Evolutionary conservation across 2,113 vertebrate species (phyloP), one percentile per base, ranked within the genome.

Genomic region (Lota lota): DNA sequence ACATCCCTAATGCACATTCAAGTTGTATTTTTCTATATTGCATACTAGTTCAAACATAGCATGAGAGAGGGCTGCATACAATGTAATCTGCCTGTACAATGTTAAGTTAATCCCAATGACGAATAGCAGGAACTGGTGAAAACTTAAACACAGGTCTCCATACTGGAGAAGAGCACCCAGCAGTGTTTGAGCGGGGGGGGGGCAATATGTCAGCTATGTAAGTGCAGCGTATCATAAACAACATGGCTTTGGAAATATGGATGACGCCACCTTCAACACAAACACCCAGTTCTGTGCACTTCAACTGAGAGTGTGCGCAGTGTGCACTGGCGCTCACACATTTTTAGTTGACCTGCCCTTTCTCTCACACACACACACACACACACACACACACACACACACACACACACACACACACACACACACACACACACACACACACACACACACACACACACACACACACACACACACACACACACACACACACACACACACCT

Each of bases 161-260:
- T n/a, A n/a, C n/a, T n/a, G n/a, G 28, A 33, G 28, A 33, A 6
- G 28, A 33, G 28, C 28, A 33, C 28, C 28, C 28, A 33, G 28
- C 4, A 4, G 2, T 4, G 28, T 33, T 4, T 4, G 28, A 33
- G 66, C 57, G 56, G 14, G 58, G 5, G 14, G 58, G 5, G 24
- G 53, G 33, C 63, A 69, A 84, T 85, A 56, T 66, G 24, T 87
- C 76, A 68, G 58, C 85, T 83, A 76, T 66, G 70, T 77, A 85
- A 86, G 74, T 63, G 70, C 70, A 73, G 62, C 47, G 61, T 68
- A 75, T 71, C 72, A 79, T 85, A 82, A 79, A 87, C 83, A 85
- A 65, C 54, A 76, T 3, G 4, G 59, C 56, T 62, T 53, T 77
- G 67, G 67, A 81, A 70, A 80, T 65, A 61, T 20, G 58, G 58